phyloP scores from a whole-genome alignment of 1,140 invertebrate species.

The Drosophila kohkoa region DNA sequence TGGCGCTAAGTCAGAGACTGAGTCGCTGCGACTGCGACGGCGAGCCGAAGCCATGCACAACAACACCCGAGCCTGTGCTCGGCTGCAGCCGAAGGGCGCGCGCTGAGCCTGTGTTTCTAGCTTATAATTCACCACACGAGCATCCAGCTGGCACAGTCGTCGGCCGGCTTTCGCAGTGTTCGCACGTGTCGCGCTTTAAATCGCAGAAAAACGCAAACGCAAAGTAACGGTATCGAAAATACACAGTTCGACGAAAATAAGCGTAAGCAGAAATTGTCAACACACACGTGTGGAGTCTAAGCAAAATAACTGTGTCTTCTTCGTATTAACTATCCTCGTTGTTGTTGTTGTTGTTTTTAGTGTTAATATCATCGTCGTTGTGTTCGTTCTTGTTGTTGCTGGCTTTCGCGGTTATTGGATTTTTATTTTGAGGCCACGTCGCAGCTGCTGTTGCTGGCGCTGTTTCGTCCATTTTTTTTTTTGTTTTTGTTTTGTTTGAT shows the following conservation, averaged over 20 bases:
- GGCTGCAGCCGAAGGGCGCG: conserved; percentile 11
- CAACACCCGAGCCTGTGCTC: not conserved
- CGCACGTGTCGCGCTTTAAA: conserved; percentile 36
- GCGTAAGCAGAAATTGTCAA: conserved; percentile 39
- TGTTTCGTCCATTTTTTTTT: conserved; percentile 25
- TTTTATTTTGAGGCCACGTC: conserved; percentile 46
- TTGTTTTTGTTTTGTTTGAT: conserved; percentile 49
- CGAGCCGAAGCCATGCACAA: conserved; percentile 7
- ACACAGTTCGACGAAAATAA: conserved; percentile 26
- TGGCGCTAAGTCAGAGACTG: conserved; percentile 11
- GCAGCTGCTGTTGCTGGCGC: conserved; percentile 15
- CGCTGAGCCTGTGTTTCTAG: conserved; percentile 9
- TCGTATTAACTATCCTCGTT: conserved; percentile 4
- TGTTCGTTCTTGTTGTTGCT: conserved; percentile 6
- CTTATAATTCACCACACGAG: conserved; percentile 66
- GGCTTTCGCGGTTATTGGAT: conserved; percentile 58
- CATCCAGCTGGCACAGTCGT: conserved; percentile 62
- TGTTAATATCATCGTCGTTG: not conserved
- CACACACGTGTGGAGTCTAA: conserved; percentile 48
- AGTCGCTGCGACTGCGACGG: conserved; percentile 2
- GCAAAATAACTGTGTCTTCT: not conserved
- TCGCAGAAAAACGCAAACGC: conserved; percentile 1
- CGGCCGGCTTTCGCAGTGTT: conserved; percentile 67
- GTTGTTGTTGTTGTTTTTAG: conserved; percentile 9
- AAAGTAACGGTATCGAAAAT: conserved; percentile 18